Base-by-base conservation (phyloP, 1,140 invertebrate genomes). In the Bombyx mori region DNA sequence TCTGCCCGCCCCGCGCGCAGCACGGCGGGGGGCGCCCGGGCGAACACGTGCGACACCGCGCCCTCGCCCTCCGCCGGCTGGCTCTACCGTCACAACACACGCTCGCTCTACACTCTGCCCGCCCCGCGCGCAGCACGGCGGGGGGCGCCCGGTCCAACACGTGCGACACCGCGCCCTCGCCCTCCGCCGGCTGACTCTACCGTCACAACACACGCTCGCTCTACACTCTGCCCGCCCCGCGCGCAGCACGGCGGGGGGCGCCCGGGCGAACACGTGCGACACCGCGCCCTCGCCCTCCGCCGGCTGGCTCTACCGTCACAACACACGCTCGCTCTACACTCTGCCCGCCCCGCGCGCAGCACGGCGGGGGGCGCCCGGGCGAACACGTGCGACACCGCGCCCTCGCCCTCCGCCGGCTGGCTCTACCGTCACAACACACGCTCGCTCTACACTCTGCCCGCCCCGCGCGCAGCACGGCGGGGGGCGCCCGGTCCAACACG, bases 221-320 rank as follows among this genome's bases (percentile, higher is more conserved):
- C 12, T 18, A n/a, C n/a, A n/a, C n/a, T n/a, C n/a, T n/a, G n/a
- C n/a, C n/a, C n/a, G n/a, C n/a, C n/a, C n/a, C n/a, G n/a, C n/a
- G n/a, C 93, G 93, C 82, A 98, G 95, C 61, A 97, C 93, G 0
- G 93, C 91, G 8, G 97, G 97, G 42, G 96, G 96, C 58, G 92
- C 92, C 60, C 93, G 90, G 66, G 95, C 94, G 74, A 96, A 96
- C 49, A 88, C 83, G 64, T 81, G 79, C 42, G 79, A 70, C 50
- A 81, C 75, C 50, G 60, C 66, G 4, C 12, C 12, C 56, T 58
- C 46, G 46, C n/a, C 62, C 54, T 35, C 52, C 42, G 56, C 60
- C 58, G 35, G 26, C n/a, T 44, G 12, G 12, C 12, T 18, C 12
- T 18, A 18, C 12, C 12, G 12, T 18, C 12, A 18, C 12, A 18